These are phyloP conservation scores for Acleris holmiana DNA, from an alignment of 2,888 invertebrate species.

Conservation along the genomic window DNA sequence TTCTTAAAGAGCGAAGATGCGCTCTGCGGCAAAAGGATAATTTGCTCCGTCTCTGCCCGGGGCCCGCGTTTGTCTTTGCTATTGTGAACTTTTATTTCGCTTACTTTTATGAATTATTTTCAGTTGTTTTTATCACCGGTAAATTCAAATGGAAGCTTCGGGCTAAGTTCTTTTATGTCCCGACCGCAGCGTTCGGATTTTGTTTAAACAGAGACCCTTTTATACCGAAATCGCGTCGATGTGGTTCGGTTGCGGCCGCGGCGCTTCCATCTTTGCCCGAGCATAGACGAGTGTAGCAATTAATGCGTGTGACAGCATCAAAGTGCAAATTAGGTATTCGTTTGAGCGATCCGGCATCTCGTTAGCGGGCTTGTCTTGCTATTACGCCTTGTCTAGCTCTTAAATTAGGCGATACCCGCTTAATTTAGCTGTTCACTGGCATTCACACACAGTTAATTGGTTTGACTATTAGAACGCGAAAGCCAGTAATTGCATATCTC, in stretches of 20 bases:
- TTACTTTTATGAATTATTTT: conserved; percentile 81
- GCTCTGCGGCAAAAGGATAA: conserved; percentile 72
- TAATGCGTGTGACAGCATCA: conserved; percentile 37
- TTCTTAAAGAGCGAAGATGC: conserved; percentile 80
- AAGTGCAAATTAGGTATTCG: conserved; percentile 57
- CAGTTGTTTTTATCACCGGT: conserved; percentile 76
- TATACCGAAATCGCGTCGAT: conserved; percentile 22
- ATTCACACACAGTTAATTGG: conserved; percentile 53
- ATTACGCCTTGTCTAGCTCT: conserved; percentile 50
- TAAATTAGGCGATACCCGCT: conserved; percentile 40
- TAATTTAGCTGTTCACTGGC: conserved; percentile 51
- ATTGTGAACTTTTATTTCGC: conserved; percentile 80
- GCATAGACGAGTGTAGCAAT: conserved; percentile 21
- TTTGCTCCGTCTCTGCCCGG: conserved; percentile 65
- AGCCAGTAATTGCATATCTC: conserved; percentile 49
- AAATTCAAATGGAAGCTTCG: conserved; percentile 64
- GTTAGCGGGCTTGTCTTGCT: conserved; percentile 69
- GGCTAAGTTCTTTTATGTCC: conserved; percentile 51
- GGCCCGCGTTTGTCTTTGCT: conserved; percentile 79
- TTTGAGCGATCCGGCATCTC: conserved; percentile 51
- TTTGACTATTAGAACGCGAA: conserved; percentile 43
- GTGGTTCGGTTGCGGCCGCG: conserved; percentile 27
- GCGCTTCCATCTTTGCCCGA: conserved; percentile 25
- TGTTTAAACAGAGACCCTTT: conserved; percentile 38
- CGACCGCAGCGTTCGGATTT: conserved; percentile 43